Percentiles rank a stretch among this genome's conserved stretches.
Evolutionary conservation across 2,113 vertebrate genomes (phyloP).

Genomic region (Gnathonemus echidnorhynchus): DNA sequence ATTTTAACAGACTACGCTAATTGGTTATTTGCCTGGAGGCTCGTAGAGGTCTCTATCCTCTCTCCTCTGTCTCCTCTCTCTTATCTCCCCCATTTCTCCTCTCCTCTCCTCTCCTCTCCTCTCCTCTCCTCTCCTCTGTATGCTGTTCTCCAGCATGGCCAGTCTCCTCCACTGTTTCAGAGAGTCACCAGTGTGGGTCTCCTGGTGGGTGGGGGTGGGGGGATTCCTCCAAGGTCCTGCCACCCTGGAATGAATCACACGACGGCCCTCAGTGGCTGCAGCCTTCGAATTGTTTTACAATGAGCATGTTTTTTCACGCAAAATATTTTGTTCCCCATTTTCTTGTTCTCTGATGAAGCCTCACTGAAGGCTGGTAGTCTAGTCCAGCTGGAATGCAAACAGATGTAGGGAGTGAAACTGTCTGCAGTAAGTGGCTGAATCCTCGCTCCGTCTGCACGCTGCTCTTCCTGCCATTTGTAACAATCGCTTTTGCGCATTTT

Average conservation of each 20-base stretch:
- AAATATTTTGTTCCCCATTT: not conserved
- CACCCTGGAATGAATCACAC: slow-evolving; percentile 34
- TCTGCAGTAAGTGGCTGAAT: slow-evolving; percentile 3
- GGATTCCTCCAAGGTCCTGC: slow-evolving; percentile 35
- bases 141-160: not conserved
- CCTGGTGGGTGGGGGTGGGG: not conserved
- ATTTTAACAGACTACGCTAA: not conserved
- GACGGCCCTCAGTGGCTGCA: not conserved
- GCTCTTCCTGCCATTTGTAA: not conserved
- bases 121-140: not conserved
- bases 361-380: not conserved
- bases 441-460: not conserved
- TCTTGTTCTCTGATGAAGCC: not conserved
- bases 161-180: not conserved
- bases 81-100: not conserved
- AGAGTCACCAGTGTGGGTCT: slow-evolving; percentile 37
- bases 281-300: not conserved
- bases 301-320: not conserved
- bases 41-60: not conserved
- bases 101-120: not conserved
- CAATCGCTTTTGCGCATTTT: not conserved
- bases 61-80: not conserved
- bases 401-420: not conserved
- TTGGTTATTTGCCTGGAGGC: not conserved
- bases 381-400: not conserved